Conservation (phyloP, 2,113 vertebrate species). For the Gadus chalcogrammus region DNA sequence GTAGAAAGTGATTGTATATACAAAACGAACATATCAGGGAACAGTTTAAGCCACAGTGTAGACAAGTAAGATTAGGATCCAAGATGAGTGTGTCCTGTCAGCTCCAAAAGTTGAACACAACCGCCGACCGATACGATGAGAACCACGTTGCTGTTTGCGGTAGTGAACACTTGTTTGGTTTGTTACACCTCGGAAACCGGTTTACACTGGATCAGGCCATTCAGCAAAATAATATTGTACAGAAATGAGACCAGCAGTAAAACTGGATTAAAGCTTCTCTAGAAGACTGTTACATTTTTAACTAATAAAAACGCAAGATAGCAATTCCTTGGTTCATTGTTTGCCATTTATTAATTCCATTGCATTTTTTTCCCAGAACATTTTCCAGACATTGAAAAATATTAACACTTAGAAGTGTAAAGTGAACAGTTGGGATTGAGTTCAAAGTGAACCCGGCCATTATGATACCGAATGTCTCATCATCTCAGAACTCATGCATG, state of each 20-base stretch:
- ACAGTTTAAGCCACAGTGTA: conserved; percentile 15
- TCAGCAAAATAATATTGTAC: conserved; percentile 35
- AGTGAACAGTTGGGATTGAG: conserved; percentile 5
- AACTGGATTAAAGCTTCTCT: conserved; percentile 69
- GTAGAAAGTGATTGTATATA: conserved; percentile 6
- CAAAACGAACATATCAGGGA: conserved; percentile 2
- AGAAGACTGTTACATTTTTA: conserved; percentile 51
- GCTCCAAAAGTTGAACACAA: conserved; percentile 35
- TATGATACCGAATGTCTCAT: not conserved
- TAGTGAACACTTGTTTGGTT: conserved; percentile 16
- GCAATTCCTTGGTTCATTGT: conserved; percentile 25
- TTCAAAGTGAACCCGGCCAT: not conserved
- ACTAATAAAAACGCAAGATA: conserved; percentile 45
- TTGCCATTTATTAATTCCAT: conserved; percentile 36
- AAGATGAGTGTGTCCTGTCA: not conserved
- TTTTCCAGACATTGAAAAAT: conserved; percentile 15
- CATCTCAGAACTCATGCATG: not conserved
- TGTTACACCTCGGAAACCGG: conserved; percentile 17
- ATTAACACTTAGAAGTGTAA: conserved; percentile 1
- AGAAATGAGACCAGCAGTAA: conserved; percentile 31
- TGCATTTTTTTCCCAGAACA: conserved; percentile 1
- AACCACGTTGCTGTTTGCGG: conserved; percentile 16
- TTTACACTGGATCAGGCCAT: conserved; percentile 7
- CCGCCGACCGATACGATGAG: conserved; percentile 31
- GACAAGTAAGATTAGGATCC: conserved; percentile 15